A percentile compares a stretch with the other conserved stretches of the same genome.
Evolutionary conservation across 1,140 invertebrate species (phyloP).

Genomic region (Stegodyphus mimosarum): DNA sequence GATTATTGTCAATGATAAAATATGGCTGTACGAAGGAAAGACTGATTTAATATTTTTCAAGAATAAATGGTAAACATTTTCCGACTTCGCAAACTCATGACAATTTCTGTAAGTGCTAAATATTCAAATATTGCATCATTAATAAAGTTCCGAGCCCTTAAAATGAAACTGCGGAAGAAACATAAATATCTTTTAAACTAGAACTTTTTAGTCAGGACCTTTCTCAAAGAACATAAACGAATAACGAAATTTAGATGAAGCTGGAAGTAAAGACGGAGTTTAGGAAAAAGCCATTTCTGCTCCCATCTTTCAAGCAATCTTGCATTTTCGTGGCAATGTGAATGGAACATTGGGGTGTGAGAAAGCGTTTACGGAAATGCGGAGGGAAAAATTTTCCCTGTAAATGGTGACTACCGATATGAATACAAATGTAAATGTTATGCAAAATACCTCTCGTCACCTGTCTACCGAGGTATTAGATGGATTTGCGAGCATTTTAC

Average conservation of each 20-base stretch:
- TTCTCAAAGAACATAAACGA: constrained; percentile 30
- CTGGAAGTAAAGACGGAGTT: constrained; percentile 10
- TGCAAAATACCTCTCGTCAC: constrained; percentile 59
- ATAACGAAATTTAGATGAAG: constrained; percentile 25
- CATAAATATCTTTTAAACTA: no score
- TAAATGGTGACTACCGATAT: constrained; percentile 51
- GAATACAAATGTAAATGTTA: constrained; percentile 62
- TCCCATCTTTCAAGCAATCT: constrained; percentile 34
- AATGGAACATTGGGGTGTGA: constrained; percentile 24
- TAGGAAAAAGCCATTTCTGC: constrained; percentile 30
- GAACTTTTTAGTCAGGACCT: not conserved
- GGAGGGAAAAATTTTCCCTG: not conserved
- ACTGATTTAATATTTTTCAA: no score
- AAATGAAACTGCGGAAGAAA: not conserved
- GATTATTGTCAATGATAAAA: no score
- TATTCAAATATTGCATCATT: not conserved
- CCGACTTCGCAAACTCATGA: no score
- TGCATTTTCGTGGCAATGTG: constrained; percentile 28
- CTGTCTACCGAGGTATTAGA: constrained; percentile 49
- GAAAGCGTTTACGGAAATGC: constrained; percentile 23
- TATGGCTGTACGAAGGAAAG: no score
- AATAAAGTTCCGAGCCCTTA: not conserved
- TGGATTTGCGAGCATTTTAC: constrained; percentile 50
- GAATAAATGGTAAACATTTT: no score
- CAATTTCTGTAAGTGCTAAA: no score